Conservation (phyloP, 2,113 vertebrate genomes). For the Cyanoderma ruficeps region DNA sequence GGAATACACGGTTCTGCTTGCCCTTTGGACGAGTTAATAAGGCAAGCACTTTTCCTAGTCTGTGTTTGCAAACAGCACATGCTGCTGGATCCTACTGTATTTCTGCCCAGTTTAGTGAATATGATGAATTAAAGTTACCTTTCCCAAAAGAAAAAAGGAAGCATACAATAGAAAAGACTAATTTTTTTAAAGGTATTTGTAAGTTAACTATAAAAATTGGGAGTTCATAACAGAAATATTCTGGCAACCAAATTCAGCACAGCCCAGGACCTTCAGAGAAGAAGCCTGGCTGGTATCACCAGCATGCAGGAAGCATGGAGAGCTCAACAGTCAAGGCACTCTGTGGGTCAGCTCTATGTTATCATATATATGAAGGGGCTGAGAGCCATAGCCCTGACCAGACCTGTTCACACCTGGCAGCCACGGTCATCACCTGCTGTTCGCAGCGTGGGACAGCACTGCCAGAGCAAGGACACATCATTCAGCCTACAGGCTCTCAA, state of each 20-base stretch:
- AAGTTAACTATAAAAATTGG: neutral
- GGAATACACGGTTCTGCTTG: neutral
- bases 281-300: neutral
- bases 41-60: neutral
- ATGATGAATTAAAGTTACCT: neutral
- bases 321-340: neutral
- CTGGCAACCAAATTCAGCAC: neutral
- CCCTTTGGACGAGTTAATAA: neutral
- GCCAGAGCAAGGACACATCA: neutral
- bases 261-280: neutral
- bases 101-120: neutral
- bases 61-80: neutral
- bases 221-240: neutral
- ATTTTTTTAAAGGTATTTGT: accelerated
- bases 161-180: neutral
- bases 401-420: neutral
- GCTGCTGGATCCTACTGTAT: neutral
- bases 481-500: neutral
- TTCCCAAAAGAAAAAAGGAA: neutral
- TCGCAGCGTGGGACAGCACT: accelerated
- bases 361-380: neutral
- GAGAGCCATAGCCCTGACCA: neutral
- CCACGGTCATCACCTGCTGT: neutral
- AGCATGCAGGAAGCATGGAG: accelerated
- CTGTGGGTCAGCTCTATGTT: neutral